Base-by-base conservation (phyloP, 1,140 invertebrate species). In the Drosophila burlai region DNA sequence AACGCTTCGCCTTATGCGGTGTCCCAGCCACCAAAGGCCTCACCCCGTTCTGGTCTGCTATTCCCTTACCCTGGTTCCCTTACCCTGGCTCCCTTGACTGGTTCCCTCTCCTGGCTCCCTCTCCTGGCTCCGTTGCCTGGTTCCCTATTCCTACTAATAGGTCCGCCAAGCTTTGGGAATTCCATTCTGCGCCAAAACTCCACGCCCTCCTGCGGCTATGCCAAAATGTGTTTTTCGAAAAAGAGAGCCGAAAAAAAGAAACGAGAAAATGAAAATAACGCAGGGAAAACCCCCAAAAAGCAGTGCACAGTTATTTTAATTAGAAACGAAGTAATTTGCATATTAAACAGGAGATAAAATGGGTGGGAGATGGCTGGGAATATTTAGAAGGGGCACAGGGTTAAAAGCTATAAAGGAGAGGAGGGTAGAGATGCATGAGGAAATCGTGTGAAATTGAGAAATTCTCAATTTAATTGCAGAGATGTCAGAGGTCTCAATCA, bases 301-400 rank as follows among this genome's bases (percentile, higher is more conserved):
- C 84, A 84, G 45, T 90, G 85, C 85, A 69, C 69, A 81, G 74
- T 81, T 90, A 90, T 89, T 89, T 90, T 90, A 89, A 89, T 89
- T 89, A 89, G 84, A 89, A 84, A 81, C 84, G 74, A 89, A 89
- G 81, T 89, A 89, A 89, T 89, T 89, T 89, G 85, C 85, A 90
- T 90, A 76, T 76, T 90, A 79, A 84, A 55, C 64, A 61, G 55
- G 18, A 40, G 26, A 55, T 55, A 49, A 40, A 57, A 36, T 45
- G 21, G 4, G 49, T n/a, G 21, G 26, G 11, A 21, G 31, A 26
- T 38, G 45, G 29, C 7, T 31, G n/a, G 40, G 24, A 47, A 62
- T 36, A 16, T 29, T 61, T 34, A 9, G 36, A 47, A 21, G n/a
- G n/a, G 24, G 13, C 11, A 63, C 29, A 18, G 24, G 49, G n/a